phyloP scores from a whole-genome alignment of 1,140 invertebrate species.

The Epicauta chinensis region DNA sequence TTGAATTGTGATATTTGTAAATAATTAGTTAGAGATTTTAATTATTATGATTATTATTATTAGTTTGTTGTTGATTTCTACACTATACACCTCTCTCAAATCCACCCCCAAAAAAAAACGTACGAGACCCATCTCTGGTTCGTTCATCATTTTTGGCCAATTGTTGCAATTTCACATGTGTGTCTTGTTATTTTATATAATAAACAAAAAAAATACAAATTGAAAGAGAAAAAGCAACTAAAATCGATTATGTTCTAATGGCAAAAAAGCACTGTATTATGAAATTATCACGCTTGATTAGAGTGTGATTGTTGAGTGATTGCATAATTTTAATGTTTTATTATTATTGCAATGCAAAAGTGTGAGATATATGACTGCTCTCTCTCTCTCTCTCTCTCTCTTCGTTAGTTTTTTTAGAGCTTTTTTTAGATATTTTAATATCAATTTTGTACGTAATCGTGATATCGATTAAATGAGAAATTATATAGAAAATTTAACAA shows the following conservation, averaged over 20 bases:
- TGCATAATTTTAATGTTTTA: neutral
- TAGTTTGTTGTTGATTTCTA: slow-evolving; percentile 12
- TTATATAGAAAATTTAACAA: neutral
- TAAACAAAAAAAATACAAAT: no score
- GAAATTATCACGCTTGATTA: neutral
- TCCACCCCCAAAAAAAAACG: slow-evolving; percentile 9
- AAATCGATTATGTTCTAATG: slow-evolving; percentile 8
- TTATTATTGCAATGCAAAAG: neutral
- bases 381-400: neutral
- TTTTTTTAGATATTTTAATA: slow-evolving; percentile 29
- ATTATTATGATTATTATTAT: no score
- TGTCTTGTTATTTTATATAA: slow-evolving; percentile 27
- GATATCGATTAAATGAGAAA: slow-evolving; percentile 13
- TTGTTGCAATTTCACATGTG: slow-evolving; percentile 26
- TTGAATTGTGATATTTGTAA: slow-evolving; percentile 33
- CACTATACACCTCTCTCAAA: slow-evolving; percentile 12
- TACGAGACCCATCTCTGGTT: slow-evolving; percentile 14
- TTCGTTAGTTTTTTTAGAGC: slow-evolving; percentile 19
- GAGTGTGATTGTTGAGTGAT: neutral
- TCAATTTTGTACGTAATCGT: slow-evolving; percentile 29
- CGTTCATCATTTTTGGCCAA: slow-evolving; percentile 1
- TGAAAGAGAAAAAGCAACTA: no score
- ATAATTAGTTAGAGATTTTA: slow-evolving; percentile 24
- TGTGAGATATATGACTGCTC: neutral
- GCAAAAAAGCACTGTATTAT: neutral